A percentile compares a stretch with the other conserved stretches of the same genome.
phyloP scores from a whole-genome alignment of 2,113 vertebrate species.

The Chelonoidis abingdonii region DNA sequence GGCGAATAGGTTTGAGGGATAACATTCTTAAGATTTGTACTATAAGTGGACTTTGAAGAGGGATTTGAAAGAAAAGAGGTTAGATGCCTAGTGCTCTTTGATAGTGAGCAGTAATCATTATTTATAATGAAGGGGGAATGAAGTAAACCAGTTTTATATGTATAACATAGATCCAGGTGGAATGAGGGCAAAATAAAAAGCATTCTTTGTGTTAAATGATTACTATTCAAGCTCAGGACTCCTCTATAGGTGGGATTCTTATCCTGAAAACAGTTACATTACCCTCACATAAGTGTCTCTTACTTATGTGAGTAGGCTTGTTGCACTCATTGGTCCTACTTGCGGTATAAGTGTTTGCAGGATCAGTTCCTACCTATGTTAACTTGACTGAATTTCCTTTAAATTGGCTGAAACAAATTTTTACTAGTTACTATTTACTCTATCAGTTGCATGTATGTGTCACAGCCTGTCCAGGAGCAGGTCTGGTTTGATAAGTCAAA shows the following conservation, averaged over 20 bases:
- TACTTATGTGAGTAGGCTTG: fast-evolving
- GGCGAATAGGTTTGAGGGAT: not conserved
- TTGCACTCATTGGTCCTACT: not conserved
- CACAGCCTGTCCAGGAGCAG: not conserved
- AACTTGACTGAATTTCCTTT: not conserved
- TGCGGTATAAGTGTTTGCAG: not conserved
- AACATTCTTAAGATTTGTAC: not conserved
- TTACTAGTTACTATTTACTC: not conserved
- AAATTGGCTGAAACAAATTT: not conserved
- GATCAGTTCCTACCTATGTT: fast-evolving
- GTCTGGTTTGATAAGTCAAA: not conserved
- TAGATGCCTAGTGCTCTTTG: fast-evolving
- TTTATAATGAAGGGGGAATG: not conserved
- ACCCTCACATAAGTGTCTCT: not conserved
- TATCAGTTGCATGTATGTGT: not conserved
- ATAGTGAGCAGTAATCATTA: not conserved
- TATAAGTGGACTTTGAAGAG: not conserved
- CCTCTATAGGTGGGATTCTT: not conserved
- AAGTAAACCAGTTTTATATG: not conserved
- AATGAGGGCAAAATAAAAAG: not conserved
- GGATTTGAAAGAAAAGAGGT: not conserved
- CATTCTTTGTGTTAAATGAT: not conserved
- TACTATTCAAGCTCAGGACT: not conserved
- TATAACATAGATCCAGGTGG: not conserved
- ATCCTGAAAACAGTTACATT: not conserved